Evolutionary conservation across 2,888 invertebrate species (phyloP), one percentile per base, ranked within the genome.

Genomic region (Agrotis ipsilon): DNA sequence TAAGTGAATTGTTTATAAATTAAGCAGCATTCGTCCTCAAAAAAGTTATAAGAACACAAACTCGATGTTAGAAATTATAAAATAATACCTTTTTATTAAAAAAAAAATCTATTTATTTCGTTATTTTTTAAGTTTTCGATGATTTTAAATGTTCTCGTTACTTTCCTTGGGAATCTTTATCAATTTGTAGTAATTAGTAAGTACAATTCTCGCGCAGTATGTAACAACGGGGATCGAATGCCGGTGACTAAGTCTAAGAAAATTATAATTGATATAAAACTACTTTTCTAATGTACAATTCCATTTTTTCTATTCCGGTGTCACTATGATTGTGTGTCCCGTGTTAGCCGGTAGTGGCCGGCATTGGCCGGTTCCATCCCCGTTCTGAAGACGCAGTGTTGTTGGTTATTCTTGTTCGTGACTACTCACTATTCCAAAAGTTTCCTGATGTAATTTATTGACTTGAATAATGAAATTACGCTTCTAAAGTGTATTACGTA

Each of bases 91-190:
- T 91, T 90, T 87, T 83, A 85, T 86, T 87, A 82, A 84, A 88
- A 90, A 87, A n/a, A 90, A 92, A 92, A 90, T 85, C 88, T 96
- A 96, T 96, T 96, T 96, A 95, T 96, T 96, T 95, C 91, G 96
- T 96, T 96, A 94, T 92, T 93, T 91, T 96, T 95, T 95, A 96
- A 95, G 95, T 95, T 95, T 95, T 92, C 92, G 87, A 94, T 93
- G 92, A 94, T 94, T 95, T 95, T 95, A 92, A 95, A 93, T 94
- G 94, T 95, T 96, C 95, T 93, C 91, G 96, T 96, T 96, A 93
- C 90, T 95, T 95, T 95, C 92, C 93, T 94, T 95, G 94, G 93
- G 93, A 94, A 94, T 94, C 88, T 96, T 95, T 95, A 96, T 94
- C 92, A 88, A 94, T 92, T 92, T 91, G 90, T 94, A 94, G 92